Evolutionary conservation across 1,140 invertebrate species (phyloP).

Genomic region (Leptinotarsa lineolata): DNA sequence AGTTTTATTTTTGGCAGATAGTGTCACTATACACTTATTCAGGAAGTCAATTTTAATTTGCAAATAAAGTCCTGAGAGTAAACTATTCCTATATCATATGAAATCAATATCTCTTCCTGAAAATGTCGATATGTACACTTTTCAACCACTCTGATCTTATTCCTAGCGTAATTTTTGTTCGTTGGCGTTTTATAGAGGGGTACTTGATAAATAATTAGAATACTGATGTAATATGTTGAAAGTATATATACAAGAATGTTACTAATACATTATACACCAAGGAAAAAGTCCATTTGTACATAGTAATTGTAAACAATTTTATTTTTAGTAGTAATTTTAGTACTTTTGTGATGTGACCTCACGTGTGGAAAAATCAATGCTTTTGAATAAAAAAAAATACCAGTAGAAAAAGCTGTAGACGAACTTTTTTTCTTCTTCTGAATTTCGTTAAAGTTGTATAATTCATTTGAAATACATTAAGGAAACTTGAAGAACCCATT

Average conservation of each 20-base stretch:
- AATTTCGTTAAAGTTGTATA: too few relatives aligned
- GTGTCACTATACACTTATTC: too few relatives aligned
- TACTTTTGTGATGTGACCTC: conserved; percentile 15
- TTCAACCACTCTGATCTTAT: neutral
- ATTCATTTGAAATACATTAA: too few relatives aligned
- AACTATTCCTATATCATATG: neutral
- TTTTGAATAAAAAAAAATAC: neutral
- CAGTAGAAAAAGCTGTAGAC: too few relatives aligned
- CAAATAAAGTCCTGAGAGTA: neutral
- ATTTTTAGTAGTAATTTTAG: conserved; percentile 23
- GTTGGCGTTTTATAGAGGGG: neutral
- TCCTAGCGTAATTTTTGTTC: neutral
- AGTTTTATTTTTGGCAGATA: too few relatives aligned
- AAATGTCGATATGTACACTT: neutral
- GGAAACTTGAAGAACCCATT: too few relatives aligned
- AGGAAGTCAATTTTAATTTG: neutral
- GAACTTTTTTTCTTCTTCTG: too few relatives aligned
- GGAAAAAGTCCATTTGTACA: conserved; percentile 32
- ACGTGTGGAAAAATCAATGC: neutral
- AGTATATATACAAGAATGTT: conserved; percentile 17
- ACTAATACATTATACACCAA: conserved; percentile 21
- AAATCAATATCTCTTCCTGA: neutral
- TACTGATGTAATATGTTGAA: conserved; percentile 4
- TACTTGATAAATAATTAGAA: neutral
- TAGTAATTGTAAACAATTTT: conserved; percentile 21